A percentile compares a stretch with the other conserved stretches of the same genome.
These are phyloP conservation scores for Pristionchus maxplancki DNA, from an alignment of 2,888 invertebrate species.

Conservation along the genomic window DNA sequence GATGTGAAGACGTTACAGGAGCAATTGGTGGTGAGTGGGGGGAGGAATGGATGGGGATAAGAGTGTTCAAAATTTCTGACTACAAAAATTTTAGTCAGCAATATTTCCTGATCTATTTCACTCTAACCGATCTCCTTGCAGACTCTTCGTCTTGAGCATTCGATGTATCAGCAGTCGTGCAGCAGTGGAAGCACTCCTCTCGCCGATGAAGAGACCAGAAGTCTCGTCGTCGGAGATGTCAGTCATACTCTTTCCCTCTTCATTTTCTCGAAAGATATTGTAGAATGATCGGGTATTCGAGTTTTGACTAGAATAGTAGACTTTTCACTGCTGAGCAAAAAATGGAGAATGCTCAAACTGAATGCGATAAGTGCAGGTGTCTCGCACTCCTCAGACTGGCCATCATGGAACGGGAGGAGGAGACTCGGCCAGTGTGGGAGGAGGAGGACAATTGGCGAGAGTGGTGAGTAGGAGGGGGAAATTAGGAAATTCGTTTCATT, in stretches of 20 bases:
- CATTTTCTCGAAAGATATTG: too few species aligned
- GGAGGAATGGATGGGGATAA: background rate
- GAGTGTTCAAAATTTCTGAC: too few species aligned
- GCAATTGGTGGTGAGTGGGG: constrained; percentile 53
- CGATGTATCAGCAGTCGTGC: constrained; percentile 64
- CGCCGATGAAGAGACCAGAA: constrained; percentile 59
- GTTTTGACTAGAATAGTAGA: background rate
- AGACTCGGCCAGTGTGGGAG: constrained; percentile 29
- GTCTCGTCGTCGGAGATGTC: constrained; percentile 53
- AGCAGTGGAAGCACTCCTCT: constrained; percentile 67
- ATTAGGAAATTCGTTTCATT: too few species aligned
- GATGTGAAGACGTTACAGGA: constrained; percentile 60
- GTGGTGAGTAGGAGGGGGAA: constrained; percentile 11
- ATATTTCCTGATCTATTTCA: too few species aligned
- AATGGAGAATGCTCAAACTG: background rate
- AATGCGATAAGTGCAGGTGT: background rate
- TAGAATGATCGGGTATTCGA: too few species aligned
- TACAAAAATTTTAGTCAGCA: too few species aligned
- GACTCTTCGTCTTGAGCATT: constrained; percentile 60
- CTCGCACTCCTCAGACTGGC: constrained; percentile 19
- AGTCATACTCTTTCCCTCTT: constrained; percentile 53
- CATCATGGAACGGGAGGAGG: background rate
- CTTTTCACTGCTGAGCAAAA: background rate
- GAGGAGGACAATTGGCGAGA: constrained; percentile 40
- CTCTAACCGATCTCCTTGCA: background rate